Evolutionary conservation across 2,888 invertebrate genomes (phyloP).

Genomic region (Gandaritis pyraliata): DNA sequence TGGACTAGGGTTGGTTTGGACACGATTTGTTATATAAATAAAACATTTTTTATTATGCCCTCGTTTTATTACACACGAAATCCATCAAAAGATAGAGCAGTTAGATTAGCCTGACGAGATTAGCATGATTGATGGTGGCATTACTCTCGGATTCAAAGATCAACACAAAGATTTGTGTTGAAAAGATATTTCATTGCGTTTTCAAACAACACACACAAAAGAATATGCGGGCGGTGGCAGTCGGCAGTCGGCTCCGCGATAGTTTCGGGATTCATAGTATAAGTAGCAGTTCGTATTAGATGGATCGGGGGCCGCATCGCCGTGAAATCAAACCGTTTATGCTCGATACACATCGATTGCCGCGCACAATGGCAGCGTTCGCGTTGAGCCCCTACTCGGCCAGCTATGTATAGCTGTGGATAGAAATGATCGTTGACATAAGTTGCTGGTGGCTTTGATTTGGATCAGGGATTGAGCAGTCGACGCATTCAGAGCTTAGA

Average conservation of each 20-base stretch:
- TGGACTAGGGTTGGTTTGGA: conserved; percentile 59
- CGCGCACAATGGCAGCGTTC: conserved; percentile 22
- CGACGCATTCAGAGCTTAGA: conserved; percentile 10
- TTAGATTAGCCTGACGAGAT: conserved; percentile 33
- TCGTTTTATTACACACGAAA: conserved; percentile 37
- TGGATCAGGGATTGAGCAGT: conserved; percentile 13
- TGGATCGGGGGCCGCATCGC: conserved; percentile 11
- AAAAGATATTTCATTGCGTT: conserved; percentile 22
- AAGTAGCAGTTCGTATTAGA: conserved; percentile 17
- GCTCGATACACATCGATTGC: conserved; percentile 23
- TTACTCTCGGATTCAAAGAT: conserved; percentile 22
- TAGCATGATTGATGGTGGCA: conserved; percentile 36
- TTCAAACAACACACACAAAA: conserved; percentile 24
- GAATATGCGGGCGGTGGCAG: conserved; percentile 15
- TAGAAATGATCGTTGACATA: conserved; percentile 8
- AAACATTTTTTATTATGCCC: conserved; percentile 47
- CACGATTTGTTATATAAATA: conserved; percentile 69
- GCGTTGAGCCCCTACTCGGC: conserved; percentile 14
- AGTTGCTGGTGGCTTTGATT: conserved; percentile 10
- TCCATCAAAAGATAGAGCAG: conserved; percentile 29
- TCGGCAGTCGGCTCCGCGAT: conserved; percentile 8
- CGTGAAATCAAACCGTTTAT: conserved; percentile 20
- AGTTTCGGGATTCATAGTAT: conserved; percentile 31
- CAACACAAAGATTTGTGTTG: conserved; percentile 25
- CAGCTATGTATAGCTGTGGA: conserved; percentile 20